phyloP scores from a whole-genome alignment of 2,113 vertebrate species.

The Leuciscus idus region DNA sequence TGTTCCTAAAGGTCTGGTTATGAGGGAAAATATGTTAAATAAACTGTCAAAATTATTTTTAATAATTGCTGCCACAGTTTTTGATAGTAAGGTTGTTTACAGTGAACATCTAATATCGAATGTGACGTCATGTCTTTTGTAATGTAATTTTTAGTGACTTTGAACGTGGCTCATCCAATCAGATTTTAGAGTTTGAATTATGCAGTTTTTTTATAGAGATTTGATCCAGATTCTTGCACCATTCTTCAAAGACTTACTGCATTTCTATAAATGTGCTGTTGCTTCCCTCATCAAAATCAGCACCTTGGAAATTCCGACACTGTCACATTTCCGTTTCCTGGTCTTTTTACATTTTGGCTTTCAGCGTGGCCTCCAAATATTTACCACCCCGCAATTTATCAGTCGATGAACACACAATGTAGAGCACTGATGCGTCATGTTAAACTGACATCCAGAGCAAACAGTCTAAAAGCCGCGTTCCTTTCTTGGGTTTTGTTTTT shows the following conservation, averaged over 20 bases:
- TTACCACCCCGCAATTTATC: not conserved
- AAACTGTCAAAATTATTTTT: not conserved
- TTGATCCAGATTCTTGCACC: not conserved
- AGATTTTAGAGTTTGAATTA: not conserved
- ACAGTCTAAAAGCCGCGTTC: not conserved
- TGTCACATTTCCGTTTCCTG: not conserved
- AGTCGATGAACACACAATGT: not conserved
- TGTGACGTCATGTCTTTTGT: not conserved
- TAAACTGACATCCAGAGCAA: not conserved
- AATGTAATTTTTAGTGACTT: not conserved
- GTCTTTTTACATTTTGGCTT: conserved; percentile 6
- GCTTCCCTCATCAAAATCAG: not conserved
- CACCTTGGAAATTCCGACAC: not conserved
- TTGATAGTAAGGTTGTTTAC: not conserved
- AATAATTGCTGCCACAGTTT: not conserved
- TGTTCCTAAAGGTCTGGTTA: not conserved
- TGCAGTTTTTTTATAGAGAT: not conserved
- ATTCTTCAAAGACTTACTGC: not conserved
- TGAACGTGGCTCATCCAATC: not conserved
- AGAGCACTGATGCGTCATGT: not conserved
- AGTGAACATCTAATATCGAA: not conserved
- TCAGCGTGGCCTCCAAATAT: conserved; percentile 7
- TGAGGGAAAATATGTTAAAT: not conserved
- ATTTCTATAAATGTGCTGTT: not conserved
- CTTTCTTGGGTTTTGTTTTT: conserved; percentile 16